Evolutionary conservation across 2,797 vertebrate genomes (phyloP).

Genomic region (Melopsittacus undulatus): DNA sequence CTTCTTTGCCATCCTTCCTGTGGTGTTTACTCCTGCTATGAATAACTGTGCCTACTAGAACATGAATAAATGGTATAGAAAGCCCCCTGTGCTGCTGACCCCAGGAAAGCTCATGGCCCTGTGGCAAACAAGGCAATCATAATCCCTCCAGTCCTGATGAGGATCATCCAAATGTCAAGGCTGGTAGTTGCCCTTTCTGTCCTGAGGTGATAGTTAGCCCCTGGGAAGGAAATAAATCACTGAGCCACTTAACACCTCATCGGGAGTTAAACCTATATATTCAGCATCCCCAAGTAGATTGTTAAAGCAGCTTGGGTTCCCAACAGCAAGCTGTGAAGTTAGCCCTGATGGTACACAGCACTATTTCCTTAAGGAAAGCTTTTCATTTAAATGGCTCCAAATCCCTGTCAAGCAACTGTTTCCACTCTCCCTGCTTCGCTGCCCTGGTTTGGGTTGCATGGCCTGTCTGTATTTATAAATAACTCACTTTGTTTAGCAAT

Average conservation of each 20-base stretch:
- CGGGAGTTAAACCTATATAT: neutral
- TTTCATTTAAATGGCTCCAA: neutral
- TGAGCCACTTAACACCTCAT: conserved; percentile 7
- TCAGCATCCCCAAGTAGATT: neutral
- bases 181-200: conserved; percentile 11
- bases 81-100: neutral
- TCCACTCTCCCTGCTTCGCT: neutral
- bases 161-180: neutral
- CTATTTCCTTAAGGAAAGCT: neutral
- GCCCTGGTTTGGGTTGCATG: neutral
- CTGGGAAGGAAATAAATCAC: conserved; percentile 12
- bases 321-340: neutral
- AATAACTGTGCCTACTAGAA: neutral
- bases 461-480: conserved; percentile 20
- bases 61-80: neutral
- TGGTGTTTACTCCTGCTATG: neutral
- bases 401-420: neutral
- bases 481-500: conserved; percentile 19
- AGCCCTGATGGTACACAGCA: neutral
- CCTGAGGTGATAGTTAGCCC: neutral
- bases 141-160: neutral
- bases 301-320: neutral
- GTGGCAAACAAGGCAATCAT: neutral
- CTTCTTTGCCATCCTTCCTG: neutral
- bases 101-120: neutral